A percentile compares a stretch with the other conserved stretches of the same genome.
These are phyloP conservation scores for Exephanes ischioxanthus DNA, from an alignment of 2,888 invertebrate species.

Conservation along the genomic window DNA sequence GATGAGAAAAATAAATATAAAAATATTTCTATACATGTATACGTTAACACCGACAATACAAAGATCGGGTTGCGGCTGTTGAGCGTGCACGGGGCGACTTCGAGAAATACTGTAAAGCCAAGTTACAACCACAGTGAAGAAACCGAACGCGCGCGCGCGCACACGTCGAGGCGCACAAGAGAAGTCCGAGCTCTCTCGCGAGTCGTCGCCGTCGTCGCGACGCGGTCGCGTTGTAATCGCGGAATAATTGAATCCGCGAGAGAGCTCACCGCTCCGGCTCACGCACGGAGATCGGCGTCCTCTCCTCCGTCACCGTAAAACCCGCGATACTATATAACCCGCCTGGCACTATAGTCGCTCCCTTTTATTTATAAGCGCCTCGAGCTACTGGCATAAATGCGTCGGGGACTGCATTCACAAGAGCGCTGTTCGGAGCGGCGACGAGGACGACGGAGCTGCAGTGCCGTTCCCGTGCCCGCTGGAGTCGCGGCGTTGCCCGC, in stretches of 20 bases:
- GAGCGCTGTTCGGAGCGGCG: slow-evolving; percentile 61
- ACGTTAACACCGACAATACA: neutral
- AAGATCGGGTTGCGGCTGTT: neutral
- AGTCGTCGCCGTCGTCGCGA: slow-evolving; percentile 52
- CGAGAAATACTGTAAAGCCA: neutral
- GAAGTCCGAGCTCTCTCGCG: slow-evolving; percentile 47
- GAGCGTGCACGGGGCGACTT: neutral
- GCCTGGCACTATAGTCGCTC: slow-evolving; percentile 53
- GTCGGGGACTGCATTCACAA: slow-evolving; percentile 82
- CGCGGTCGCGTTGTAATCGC: slow-evolving; percentile 79
- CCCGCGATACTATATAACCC: slow-evolving; percentile 42
- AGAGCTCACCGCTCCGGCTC: slow-evolving; percentile 64
- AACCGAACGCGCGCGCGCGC: slow-evolving; percentile 1
- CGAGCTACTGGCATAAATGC: slow-evolving; percentile 79
- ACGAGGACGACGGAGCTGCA: slow-evolving; percentile 39
- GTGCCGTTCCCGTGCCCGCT: slow-evolving; percentile 41
- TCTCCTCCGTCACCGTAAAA: slow-evolving; percentile 42
- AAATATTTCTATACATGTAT: neutral
- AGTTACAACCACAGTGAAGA: slow-evolving; percentile 33
- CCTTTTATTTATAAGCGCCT: slow-evolving; percentile 83
- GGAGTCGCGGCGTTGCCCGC: neutral
- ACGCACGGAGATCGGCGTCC: slow-evolving; percentile 68
- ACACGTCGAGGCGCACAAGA: slow-evolving; percentile 31
- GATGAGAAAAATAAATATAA: slow-evolving; percentile 35
- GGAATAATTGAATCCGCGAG: slow-evolving; percentile 83